Evolutionary conservation across 2,113 vertebrate genomes (phyloP).

Genomic region (Cheilinus undulatus): DNA sequence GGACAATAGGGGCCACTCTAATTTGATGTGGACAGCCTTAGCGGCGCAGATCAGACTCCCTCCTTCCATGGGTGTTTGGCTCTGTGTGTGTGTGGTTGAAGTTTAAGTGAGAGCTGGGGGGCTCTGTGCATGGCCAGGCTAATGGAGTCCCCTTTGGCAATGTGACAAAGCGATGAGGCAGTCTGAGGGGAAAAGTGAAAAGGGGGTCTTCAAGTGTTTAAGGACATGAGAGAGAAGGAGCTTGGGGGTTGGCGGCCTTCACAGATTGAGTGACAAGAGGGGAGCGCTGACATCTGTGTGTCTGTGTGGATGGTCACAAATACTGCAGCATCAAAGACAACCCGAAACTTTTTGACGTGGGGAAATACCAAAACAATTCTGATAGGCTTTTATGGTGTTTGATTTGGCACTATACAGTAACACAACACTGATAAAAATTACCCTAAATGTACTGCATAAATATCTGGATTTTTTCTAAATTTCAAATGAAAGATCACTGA

Average conservation of each 20-base stretch:
- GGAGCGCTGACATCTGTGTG: constrained; percentile 61
- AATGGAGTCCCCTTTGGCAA: constrained; percentile 95
- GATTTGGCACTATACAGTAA: background rate
- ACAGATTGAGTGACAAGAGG: constrained; percentile 82
- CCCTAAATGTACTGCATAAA: too few relatives aligned
- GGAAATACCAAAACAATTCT: background rate
- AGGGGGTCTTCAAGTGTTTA: constrained; percentile 92
- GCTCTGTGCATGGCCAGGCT: constrained; percentile 88
- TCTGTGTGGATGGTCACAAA: constrained; percentile 79
- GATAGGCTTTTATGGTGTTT: background rate
- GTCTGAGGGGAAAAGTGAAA: constrained; percentile 90
- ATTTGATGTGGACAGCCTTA: constrained; percentile 97
- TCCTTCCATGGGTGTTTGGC: constrained; percentile 84
- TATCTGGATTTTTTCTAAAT: too few relatives aligned
- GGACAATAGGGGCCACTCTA: constrained; percentile 96
- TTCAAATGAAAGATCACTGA: too few relatives aligned
- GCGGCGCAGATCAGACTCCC: constrained; percentile 89
- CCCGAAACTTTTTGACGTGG: constrained; percentile 6
- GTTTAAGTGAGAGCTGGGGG: constrained; percentile 85
- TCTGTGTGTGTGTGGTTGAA: constrained; percentile 60
- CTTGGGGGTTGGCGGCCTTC: constrained; percentile 83
- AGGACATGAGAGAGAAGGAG: constrained; percentile 90
- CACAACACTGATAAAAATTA: too few relatives aligned
- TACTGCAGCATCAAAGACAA: background rate
- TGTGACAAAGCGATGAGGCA: constrained; percentile 94